phyloP scores from a whole-genome alignment of 2,888 invertebrate species.

The Agrypnus murinus region DNA sequence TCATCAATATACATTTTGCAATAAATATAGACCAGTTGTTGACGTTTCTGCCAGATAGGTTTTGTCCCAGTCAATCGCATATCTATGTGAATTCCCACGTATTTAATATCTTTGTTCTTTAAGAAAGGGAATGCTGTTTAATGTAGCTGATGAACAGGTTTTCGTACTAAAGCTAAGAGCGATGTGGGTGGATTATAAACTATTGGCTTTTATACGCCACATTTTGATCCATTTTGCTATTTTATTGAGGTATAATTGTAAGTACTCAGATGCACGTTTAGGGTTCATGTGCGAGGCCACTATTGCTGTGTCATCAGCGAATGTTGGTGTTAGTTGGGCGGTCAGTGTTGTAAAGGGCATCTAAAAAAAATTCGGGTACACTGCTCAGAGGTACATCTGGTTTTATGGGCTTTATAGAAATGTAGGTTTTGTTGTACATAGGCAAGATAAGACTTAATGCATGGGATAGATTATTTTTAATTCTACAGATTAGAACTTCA shows the following conservation, averaged over 20 bases:
- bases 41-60: neutral
- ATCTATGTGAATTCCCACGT: neutral
- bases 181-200: neutral
- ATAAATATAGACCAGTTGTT: neutral
- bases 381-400: neutral
- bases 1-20: neutral
- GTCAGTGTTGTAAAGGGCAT: neutral
- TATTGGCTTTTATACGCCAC: neutral
- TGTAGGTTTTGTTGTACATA: too few species aligned
- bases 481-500: too few species aligned
- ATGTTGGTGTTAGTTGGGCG: neutral
- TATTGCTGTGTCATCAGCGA: conserved; percentile 1
- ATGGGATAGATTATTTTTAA: too few species aligned
- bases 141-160: neutral
- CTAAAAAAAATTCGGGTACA: neutral
- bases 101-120: neutral
- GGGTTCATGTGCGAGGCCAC: neutral
- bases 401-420: too few species aligned
- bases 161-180: neutral
- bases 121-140: neutral
- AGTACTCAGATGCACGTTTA: conserved; percentile 1
- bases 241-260: neutral
- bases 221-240: neutral
- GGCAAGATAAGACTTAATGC: too few species aligned
- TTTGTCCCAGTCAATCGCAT: neutral